Conservation (phyloP, 1,140 invertebrate genomes). For the Drosophila kurseongensis region DNA sequence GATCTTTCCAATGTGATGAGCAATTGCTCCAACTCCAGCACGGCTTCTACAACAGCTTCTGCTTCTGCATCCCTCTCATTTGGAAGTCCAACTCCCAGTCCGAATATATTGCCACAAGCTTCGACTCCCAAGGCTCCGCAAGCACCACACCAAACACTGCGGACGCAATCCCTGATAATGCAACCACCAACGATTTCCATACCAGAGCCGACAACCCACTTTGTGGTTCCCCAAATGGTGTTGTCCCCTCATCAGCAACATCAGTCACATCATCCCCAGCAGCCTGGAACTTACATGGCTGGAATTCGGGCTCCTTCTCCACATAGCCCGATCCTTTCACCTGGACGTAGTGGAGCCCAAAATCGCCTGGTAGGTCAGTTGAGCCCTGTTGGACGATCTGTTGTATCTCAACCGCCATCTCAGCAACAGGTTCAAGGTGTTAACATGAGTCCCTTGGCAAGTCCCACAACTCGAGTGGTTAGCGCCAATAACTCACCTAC, state of each 20-base stretch:
- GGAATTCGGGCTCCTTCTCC: constrained; percentile 70
- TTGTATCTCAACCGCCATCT: constrained; percentile 23
- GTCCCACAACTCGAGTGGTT: constrained; percentile 58
- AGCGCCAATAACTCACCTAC: constrained; percentile 51
- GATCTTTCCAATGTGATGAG: constrained; percentile 68
- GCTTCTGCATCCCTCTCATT: constrained; percentile 49
- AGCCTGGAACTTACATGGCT: constrained; percentile 47
- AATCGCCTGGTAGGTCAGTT: constrained; percentile 52
- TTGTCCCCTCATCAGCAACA: constrained; percentile 80
- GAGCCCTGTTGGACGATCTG: constrained; percentile 54
- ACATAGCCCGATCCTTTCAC: constrained; percentile 70
- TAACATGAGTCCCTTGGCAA: constrained; percentile 63
- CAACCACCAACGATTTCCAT: constrained; percentile 87
- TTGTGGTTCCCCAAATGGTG: constrained; percentile 86
- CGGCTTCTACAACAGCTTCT: constrained; percentile 8
- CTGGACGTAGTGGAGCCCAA: constrained; percentile 58
- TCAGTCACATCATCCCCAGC: constrained; percentile 46
- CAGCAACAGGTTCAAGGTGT: constrained; percentile 34
- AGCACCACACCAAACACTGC: constrained; percentile 30
- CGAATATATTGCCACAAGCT: constrained; percentile 57
- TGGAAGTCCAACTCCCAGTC: constrained; percentile 53
- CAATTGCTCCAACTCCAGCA: constrained; percentile 64
- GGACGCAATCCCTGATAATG: constrained; percentile 76
- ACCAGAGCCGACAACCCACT: constrained; percentile 85
- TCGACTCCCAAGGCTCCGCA: constrained; percentile 56